Conservation (phyloP, 2,888 invertebrate genomes). For the Drosophila yooni region DNA sequence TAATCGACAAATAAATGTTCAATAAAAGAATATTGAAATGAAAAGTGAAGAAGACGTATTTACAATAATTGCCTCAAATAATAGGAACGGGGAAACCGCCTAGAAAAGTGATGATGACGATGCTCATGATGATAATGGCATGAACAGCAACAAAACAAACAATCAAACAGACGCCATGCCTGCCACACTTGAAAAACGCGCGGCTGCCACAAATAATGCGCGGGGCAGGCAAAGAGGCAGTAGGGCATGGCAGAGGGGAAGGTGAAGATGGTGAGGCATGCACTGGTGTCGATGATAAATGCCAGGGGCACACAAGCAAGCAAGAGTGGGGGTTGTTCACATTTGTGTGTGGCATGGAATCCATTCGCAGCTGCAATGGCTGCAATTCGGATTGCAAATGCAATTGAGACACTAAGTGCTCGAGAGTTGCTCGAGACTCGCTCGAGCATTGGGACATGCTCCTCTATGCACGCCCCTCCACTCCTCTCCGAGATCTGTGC, state of each 20-base stretch:
- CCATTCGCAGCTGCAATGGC: conserved; percentile 56
- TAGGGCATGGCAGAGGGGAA: conserved; percentile 3
- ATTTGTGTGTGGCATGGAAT: conserved; percentile 48
- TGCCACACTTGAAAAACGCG: conserved; percentile 61
- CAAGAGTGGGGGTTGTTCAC: neutral
- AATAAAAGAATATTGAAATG: conserved; percentile 18
- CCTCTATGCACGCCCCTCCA: neutral
- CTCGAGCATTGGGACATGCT: neutral
- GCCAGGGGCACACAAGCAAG: conserved; percentile 28
- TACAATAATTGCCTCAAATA: conserved; percentile 62
- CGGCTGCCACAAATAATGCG: conserved; percentile 48
- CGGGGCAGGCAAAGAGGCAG: conserved; percentile 11
- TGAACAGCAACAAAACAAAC: conserved; percentile 37
- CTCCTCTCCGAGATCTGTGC: conserved; percentile 14
- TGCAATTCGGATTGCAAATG: conserved; percentile 70
- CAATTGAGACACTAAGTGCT: conserved; percentile 74
- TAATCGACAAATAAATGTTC: conserved; percentile 6
- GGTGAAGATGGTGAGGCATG: conserved; percentile 4
- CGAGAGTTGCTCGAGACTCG: conserved; percentile 19
- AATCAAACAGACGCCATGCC: conserved; percentile 65
- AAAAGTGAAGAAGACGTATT: conserved; percentile 51
- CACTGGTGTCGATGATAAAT: conserved; percentile 61
- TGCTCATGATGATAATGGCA: conserved; percentile 17
- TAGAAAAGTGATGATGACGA: conserved; percentile 10
- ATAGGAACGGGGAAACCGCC: conserved; percentile 32